Percentiles rank a stretch among this genome's conserved stretches.
These are phyloP conservation scores for Phylloscopus collybita DNA, from an alignment of 2,797 vertebrate species.

Conservation along the genomic window DNA sequence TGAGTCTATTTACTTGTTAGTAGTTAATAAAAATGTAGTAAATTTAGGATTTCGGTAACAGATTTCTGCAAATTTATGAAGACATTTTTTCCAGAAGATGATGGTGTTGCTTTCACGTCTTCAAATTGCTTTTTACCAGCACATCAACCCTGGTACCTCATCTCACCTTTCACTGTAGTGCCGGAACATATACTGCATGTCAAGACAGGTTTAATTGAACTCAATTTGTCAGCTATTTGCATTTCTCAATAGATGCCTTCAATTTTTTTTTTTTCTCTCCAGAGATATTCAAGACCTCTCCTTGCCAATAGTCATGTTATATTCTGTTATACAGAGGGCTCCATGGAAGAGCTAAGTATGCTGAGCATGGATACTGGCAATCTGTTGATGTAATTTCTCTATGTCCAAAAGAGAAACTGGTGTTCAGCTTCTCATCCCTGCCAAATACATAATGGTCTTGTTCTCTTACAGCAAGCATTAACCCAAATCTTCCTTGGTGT, in stretches of 20 bases:
- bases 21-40: neutral
- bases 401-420: conserved; percentile 41
- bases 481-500: neutral
- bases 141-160: neutral
- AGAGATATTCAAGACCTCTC: neutral
- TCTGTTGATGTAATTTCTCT: conserved; percentile 52
- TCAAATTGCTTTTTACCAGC: neutral
- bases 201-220: neutral
- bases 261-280: neutral
- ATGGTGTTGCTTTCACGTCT: neutral
- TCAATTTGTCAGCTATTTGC: neutral
- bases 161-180: neutral
- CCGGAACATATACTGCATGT: neutral
- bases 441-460: neutral
- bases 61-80: neutral
- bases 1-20: neutral
- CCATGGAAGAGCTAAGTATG: neutral
- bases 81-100: neutral
- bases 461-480: neutral
- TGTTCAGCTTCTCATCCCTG: conserved; percentile 49
- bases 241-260: neutral
- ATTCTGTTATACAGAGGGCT: neutral
- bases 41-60: neutral
- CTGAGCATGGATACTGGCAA: conserved; percentile 58
- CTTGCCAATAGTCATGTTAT: neutral